A percentile compares a stretch with the other conserved stretches of the same genome.
phyloP scores from a whole-genome alignment of 2,797 vertebrate genomes.

The Crax fasciolata region DNA sequence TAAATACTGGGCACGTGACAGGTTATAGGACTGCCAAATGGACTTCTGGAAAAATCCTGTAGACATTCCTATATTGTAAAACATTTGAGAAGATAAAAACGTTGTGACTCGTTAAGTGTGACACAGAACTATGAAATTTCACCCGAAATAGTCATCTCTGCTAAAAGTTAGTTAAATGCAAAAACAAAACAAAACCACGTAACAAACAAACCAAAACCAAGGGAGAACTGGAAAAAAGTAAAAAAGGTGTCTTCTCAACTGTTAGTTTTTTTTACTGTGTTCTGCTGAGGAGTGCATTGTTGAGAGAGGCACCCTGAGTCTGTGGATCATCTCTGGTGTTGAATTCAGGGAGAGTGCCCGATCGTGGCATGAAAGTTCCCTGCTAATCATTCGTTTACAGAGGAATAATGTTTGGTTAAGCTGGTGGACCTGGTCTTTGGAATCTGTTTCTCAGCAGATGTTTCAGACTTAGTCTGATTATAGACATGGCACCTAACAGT shows the following conservation, averaged over 20 bases:
- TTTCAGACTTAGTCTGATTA: background rate
- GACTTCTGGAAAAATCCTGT: background rate
- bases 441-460: background rate
- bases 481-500: background rate
- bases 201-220: background rate
- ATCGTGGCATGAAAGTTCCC: background rate
- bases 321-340: background rate
- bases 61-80: background rate
- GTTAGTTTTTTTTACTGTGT: background rate
- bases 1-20: background rate
- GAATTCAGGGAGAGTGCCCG: background rate
- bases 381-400: background rate
- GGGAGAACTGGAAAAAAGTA: background rate
- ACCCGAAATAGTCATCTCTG: background rate
- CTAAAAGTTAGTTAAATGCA: background rate
- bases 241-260: background rate
- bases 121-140: background rate
- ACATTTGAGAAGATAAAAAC: background rate
- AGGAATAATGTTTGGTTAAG: background rate
- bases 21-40: background rate
- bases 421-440: rapidly evolving
- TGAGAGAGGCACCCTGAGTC: background rate
- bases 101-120: background rate
- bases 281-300: background rate
- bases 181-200: background rate